These are phyloP conservation scores for Apoda limacodes DNA, from an alignment of 2,888 invertebrate genomes.

Conservation along the genomic window DNA sequence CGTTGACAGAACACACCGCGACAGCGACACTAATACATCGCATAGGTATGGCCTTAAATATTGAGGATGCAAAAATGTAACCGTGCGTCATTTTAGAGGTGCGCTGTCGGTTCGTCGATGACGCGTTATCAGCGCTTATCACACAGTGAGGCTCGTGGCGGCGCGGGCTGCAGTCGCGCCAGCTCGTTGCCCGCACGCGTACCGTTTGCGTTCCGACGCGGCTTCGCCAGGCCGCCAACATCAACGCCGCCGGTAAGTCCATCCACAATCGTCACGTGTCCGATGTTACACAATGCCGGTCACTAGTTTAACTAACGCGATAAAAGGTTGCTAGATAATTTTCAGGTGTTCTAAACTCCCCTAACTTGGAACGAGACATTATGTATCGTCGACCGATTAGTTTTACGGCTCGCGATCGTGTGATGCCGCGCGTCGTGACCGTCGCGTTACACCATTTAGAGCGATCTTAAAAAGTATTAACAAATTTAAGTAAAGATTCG, in stretches of 20 bases:
- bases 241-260: conserved; percentile 12
- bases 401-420: too few species aligned
- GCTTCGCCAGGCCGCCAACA: too few species aligned
- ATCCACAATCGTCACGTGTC: conserved; percentile 1
- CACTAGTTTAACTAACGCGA: background rate
- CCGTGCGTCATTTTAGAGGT: too few species aligned
- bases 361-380: too few species aligned
- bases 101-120: background rate
- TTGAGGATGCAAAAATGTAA: too few species aligned
- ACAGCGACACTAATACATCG: too few species aligned
- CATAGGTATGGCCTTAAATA: too few species aligned
- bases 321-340: background rate
- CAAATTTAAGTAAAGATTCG: too few species aligned
- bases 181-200: conserved; percentile 32
- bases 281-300: background rate
- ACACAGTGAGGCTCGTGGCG: conserved; percentile 45
- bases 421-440: conserved; percentile 22
- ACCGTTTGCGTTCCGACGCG: conserved; percentile 16
- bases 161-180: conserved; percentile 45
- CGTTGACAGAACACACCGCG: too few species aligned
- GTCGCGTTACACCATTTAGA: conserved; percentile 22
- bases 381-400: too few species aligned
- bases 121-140: conserved; percentile 62
- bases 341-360: background rate
- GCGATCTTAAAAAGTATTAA: conserved; percentile 22